These are phyloP conservation scores for Glyphotaelius pellucidus DNA, from an alignment of 2,888 invertebrate species.

Conservation along the genomic window DNA sequence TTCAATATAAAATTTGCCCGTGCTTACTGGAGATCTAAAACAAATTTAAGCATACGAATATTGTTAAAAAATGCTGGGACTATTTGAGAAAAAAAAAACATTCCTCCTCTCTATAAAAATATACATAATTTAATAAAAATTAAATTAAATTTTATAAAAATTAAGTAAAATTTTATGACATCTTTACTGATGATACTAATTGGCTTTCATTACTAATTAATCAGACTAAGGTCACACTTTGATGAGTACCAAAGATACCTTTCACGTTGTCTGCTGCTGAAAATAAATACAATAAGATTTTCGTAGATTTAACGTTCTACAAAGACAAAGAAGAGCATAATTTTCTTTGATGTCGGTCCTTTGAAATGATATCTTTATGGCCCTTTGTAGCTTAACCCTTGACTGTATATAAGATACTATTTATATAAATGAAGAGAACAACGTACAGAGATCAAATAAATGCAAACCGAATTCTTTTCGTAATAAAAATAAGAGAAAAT, in stretches of 20 bases:
- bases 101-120: background rate
- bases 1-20: no score
- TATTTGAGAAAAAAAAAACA: no score
- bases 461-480: no score
- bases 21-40: no score
- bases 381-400: background rate
- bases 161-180: no score
- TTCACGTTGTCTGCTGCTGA: background rate
- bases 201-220: background rate
- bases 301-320: background rate
- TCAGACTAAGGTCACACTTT: background rate
- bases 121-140: background rate
- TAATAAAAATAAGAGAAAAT: no score
- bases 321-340: background rate
- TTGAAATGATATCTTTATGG: background rate
- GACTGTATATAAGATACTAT: background rate
- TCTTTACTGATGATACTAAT: background rate
- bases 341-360: background rate
- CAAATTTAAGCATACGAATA: no score
- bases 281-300: conserved; percentile 2
- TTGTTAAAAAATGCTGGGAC: no score
- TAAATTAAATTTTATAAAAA: background rate
- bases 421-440: background rate
- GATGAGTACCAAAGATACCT: background rate
- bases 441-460: background rate